Percentiles rank a stretch among this genome's conserved stretches.
Conservation (phyloP, 1,140 invertebrate genomes). For the Trissolcus basalis region DNA sequence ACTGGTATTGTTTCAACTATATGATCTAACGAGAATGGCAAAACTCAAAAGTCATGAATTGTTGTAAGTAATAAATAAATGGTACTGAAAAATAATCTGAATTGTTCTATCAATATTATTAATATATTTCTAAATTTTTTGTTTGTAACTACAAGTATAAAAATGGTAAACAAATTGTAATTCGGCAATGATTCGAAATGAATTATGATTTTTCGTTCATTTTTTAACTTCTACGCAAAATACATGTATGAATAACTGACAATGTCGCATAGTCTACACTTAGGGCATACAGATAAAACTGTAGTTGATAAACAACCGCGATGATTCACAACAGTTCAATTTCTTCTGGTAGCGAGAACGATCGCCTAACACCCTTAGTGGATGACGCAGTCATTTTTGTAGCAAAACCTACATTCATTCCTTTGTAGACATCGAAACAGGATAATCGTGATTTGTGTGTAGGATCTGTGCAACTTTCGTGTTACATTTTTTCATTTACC, state of each 20-base stretch:
- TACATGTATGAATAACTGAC: neutral
- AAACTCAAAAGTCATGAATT: too few relatives aligned
- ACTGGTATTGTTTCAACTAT: neutral
- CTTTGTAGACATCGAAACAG: neutral
- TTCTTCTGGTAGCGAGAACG: neutral
- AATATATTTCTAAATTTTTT: neutral
- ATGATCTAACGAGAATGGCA: neutral
- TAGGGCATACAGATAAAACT: neutral
- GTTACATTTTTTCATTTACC: neutral
- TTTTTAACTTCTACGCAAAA: neutral
- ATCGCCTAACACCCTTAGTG: neutral
- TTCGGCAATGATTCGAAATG: neutral
- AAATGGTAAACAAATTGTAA: constrained; percentile 1
- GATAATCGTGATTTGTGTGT: neutral
- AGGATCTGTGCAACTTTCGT: neutral
- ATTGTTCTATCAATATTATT: neutral
- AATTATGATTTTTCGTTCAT: neutral
- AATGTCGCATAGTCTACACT: constrained; percentile 1
- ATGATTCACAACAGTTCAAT: neutral
- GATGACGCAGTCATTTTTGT: neutral
- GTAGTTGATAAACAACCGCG: neutral
- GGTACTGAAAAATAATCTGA: too few relatives aligned
- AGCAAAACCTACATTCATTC: neutral
- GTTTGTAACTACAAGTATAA: neutral
- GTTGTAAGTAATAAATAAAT: too few relatives aligned